Conservation (phyloP, 2,113 vertebrate genomes). For the Melanocharis versteri region DNA sequence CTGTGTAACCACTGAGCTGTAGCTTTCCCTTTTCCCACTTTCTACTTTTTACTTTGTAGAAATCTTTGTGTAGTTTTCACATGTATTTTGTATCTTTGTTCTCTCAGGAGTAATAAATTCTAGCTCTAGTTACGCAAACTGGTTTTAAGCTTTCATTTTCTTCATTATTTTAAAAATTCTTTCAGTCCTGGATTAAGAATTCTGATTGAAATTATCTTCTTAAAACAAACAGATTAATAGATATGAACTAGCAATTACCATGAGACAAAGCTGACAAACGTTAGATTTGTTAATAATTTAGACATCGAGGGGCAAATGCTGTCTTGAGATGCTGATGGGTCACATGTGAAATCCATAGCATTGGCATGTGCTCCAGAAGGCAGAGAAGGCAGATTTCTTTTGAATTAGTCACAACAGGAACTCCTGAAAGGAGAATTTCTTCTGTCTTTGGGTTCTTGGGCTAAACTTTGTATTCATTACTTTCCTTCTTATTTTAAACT, state of each 20-base stretch:
- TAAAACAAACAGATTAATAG: not conserved
- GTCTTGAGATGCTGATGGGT: conserved; percentile 19
- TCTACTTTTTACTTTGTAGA: conserved; percentile 68
- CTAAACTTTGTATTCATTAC: conserved; percentile 34
- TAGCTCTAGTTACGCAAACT: conserved; percentile 46
- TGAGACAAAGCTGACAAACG: not conserved
- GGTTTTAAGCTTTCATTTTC: conserved; percentile 65
- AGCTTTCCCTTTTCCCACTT: conserved; percentile 61
- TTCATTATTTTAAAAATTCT: conserved; percentile 11
- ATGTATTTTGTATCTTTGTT: conserved; percentile 69
- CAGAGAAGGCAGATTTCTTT: conserved; percentile 3
- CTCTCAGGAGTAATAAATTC: conserved; percentile 77
- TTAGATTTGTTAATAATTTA: not conserved
- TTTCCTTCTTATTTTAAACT: conserved; percentile 48
- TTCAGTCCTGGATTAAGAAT: not conserved
- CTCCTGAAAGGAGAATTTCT: conserved; percentile 63
- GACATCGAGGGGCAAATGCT: not conserved
- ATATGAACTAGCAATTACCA: not conserved
- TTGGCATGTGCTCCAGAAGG: conserved; percentile 25
- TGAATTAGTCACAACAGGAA: not conserved
- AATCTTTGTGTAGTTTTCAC: conserved; percentile 53
- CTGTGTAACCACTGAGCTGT: conserved; percentile 65
- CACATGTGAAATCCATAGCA: conserved; percentile 1
- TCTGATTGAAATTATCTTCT: not conserved
- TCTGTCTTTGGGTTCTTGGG: conserved; percentile 48